Base-by-base conservation (phyloP, 53 echinoderm and acorn worm genomes). In the Zoroaster sp. region DNA sequence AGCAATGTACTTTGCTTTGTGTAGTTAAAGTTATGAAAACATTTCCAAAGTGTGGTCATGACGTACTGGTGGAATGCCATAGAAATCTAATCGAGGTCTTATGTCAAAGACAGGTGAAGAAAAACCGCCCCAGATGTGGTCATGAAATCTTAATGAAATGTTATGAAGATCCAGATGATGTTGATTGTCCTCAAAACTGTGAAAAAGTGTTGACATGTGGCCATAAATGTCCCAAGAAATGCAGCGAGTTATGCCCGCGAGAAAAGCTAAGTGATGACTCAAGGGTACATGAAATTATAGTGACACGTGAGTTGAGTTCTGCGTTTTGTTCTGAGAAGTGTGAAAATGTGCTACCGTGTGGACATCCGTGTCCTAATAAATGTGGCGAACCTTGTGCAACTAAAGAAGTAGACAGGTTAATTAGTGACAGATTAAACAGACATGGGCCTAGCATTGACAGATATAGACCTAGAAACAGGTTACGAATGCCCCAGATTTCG, bases 211-310 rank as follows among this genome's bases (percentile, higher is more conserved):
- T 94, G 23, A 11, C 35, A 4, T 97, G 97, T 75, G 95, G 94
- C 10, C 97, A 97, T 72, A 83, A 14, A 0, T 97, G 97, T 74
- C 83, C 28, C 1, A 76, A 88, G 21, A 42, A 55, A 43, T 97
- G 97, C 88, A 72, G 88, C 4, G 87, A 92, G 20, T 30, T 66
- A 1, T 97, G 97, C 74, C 45, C 34, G 12, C 7, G 30, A 28
- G 78, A 79, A 28, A 40, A 20, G 0, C 2, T 77, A 4, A 42
- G 43, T 10, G 75, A 47, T 7, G 45, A 28, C 18, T 32, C n/a
- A 4, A 31, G 66, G 5, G 42, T 23, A 5, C 4, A n/a, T 20
- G 39, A 30, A 73, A 75, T 7, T 66, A 90, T 17, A 38, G 7
- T 0, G 5, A 18, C 21, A 1, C 5, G n/a, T 0, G 7, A 18